Percentiles rank a stretch among this genome's conserved stretches.
phyloP scores from a whole-genome alignment of 2,113 vertebrate genomes.

The Istiophorus platypterus region DNA sequence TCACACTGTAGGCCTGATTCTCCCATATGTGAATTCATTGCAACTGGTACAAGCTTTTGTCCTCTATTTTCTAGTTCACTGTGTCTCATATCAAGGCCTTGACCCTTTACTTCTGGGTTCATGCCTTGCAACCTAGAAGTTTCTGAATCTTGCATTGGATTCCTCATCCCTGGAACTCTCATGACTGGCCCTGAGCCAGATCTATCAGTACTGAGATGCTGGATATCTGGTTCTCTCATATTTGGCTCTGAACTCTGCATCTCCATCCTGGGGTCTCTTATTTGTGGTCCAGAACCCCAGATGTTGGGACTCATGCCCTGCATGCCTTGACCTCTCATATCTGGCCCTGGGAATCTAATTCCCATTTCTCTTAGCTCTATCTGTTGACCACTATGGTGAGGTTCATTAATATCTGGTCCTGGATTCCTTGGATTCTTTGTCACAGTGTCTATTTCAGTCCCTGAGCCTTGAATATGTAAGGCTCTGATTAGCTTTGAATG shows the following conservation, averaged over 20 bases:
- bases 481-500: background rate
- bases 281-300: constrained; percentile 17
- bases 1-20: constrained; percentile 18
- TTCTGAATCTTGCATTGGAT: background rate
- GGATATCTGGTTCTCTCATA: background rate
- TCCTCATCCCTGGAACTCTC: background rate
- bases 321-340: constrained; percentile 2
- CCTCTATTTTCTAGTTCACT: background rate
- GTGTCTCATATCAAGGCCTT: constrained; percentile 1
- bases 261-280: background rate
- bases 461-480: background rate
- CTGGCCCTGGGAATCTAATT: constrained; percentile 10
- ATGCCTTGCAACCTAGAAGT: constrained; percentile 3
- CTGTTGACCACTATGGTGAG: background rate
- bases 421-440: background rate
- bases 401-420: constrained; percentile 23
- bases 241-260: constrained; percentile 9
- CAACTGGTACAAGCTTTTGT: constrained; percentile 14
- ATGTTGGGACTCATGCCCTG: constrained; percentile 1
- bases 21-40: background rate
- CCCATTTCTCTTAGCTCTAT: constrained; percentile 3
- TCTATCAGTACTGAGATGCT: constrained; percentile 3
- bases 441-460: background rate
- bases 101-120: background rate
- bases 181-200: constrained; percentile 6